phyloP scores from a whole-genome alignment of 2,888 invertebrate genomes.

The Pseudococcus jackbeardsleyi region DNA sequence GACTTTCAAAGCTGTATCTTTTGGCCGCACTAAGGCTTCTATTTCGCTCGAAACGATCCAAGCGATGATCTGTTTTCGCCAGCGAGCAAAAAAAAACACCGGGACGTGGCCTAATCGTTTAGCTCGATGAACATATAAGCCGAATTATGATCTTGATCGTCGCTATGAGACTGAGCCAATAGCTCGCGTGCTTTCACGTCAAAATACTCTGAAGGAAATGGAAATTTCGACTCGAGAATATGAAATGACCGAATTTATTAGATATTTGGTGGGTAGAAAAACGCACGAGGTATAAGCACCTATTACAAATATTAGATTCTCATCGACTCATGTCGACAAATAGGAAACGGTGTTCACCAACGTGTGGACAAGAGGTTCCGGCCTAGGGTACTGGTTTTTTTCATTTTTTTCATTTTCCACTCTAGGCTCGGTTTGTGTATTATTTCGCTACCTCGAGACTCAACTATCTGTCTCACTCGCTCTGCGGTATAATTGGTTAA shows the following conservation, averaged over 20 bases:
- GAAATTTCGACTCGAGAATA: neutral
- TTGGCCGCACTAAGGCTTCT: neutral
- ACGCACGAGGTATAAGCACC: neutral
- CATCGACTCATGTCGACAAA: slow-evolving; percentile 24
- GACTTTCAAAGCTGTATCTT: neutral
- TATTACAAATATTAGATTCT: neutral
- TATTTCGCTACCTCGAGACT: neutral
- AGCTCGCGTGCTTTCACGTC: neutral
- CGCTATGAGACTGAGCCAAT: neutral
- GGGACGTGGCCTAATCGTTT: neutral
- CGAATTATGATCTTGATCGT: neutral
- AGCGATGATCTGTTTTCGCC: slow-evolving; percentile 5
- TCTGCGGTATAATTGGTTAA: slow-evolving; percentile 55
- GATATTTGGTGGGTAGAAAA: neutral
- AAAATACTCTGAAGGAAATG: neutral
- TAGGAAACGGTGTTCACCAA: slow-evolving; percentile 32
- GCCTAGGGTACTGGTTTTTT: slow-evolving; percentile 11
- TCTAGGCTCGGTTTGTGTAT: neutral
- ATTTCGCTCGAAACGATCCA: neutral
- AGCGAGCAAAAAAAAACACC: neutral
- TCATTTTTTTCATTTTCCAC: neutral
- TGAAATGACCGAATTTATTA: neutral
- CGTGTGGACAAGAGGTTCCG: slow-evolving; percentile 25
- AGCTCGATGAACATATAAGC: slow-evolving; percentile 43
- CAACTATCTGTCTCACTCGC: neutral